A percentile compares a stretch with the other conserved stretches of the same genome.
Evolutionary conservation across 2,113 vertebrate genomes (phyloP).

Genomic region (Vulpes ferrilata): DNA sequence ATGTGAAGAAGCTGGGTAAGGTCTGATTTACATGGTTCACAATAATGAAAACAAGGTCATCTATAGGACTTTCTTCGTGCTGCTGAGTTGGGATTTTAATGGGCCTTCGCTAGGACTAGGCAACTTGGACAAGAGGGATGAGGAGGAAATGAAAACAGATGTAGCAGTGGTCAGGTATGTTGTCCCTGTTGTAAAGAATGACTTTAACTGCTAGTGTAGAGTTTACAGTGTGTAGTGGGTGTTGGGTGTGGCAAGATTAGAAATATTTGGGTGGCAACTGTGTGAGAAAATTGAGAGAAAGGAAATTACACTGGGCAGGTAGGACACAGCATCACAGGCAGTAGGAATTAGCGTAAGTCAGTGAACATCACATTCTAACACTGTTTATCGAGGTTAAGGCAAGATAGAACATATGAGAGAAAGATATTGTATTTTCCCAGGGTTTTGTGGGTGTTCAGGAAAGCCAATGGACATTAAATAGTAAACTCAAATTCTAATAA

Average conservation of each 20-base stretch:
- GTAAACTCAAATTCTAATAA: background rate
- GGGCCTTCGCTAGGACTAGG: rapidly evolving
- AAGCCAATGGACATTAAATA: background rate
- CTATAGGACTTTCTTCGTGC: background rate
- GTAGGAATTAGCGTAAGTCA: background rate
- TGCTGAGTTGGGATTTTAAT: background rate
- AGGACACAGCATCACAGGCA: background rate
- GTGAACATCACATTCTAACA: background rate
- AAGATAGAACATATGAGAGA: background rate
- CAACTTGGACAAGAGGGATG: background rate
- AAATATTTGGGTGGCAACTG: background rate
- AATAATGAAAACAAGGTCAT: background rate
- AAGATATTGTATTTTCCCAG: background rate
- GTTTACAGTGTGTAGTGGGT: background rate
- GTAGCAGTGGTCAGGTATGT: background rate
- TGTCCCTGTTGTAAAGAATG: background rate
- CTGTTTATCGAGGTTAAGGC: background rate
- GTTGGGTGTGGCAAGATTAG: background rate
- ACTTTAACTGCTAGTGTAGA: no score
- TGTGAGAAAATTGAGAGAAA: background rate
- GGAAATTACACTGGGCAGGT: background rate
- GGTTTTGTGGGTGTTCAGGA: background rate
- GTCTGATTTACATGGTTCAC: background rate
- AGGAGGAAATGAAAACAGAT: background rate
- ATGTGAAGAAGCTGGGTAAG: background rate